phyloP scores from a whole-genome alignment of 2,888 invertebrate species.

The Drosophila putrida region DNA sequence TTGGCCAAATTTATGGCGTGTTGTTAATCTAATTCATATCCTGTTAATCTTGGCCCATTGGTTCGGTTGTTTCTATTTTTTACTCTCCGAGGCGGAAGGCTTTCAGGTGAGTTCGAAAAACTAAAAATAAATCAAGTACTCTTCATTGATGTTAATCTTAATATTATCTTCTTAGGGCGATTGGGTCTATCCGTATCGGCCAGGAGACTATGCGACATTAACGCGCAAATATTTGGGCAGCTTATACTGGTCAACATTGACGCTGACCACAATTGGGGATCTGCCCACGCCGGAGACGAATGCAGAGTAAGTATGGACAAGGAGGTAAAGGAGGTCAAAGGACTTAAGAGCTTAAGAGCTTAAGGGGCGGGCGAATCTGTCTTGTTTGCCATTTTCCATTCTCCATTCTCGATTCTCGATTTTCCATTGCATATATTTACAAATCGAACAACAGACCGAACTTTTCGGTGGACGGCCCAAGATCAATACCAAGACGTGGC shows the following conservation, averaged over 20 bases:
- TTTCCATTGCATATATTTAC: constrained; percentile 22
- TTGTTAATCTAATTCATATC: constrained; percentile 97
- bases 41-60: constrained; percentile 97
- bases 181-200: constrained; percentile 95
- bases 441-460: constrained; percentile 83
- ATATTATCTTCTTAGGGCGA: constrained; percentile 88
- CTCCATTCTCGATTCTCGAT: constrained; percentile 10
- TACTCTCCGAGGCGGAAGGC: constrained; percentile 95
- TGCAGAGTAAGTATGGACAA: constrained; percentile 93
- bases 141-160: background rate
- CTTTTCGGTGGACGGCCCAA: constrained; percentile 91
- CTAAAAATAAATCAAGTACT: background rate
- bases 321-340: background rate
- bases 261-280: constrained; percentile 97
- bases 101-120: constrained; percentile 88
- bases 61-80: constrained; percentile 99
- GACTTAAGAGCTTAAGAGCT: constrained; percentile 8
- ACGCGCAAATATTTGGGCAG: constrained; percentile 97
- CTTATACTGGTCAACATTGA: constrained; percentile 98
- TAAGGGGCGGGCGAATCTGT: constrained; percentile 31
- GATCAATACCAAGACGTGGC: constrained; percentile 95
- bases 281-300: constrained; percentile 98
- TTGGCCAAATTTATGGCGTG: constrained; percentile 98
- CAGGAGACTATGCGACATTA: constrained; percentile 95
- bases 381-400: constrained; percentile 23